Conservation (phyloP, 2,113 vertebrate genomes). For the crab-eating macaque (Macaca fascicularis) region DNA sequence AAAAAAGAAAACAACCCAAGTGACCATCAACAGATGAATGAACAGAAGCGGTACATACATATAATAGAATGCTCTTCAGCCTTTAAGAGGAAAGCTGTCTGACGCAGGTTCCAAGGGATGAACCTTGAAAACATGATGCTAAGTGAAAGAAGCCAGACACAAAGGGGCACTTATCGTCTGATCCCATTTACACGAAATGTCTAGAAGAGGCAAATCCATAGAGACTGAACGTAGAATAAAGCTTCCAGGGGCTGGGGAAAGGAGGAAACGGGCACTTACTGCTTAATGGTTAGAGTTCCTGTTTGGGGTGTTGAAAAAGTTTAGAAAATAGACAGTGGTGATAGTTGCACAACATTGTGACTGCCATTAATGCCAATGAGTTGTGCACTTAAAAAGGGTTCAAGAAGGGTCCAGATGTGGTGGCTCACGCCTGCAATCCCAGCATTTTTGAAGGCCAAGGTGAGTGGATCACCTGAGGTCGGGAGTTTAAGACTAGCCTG, state of each 20-base stretch:
- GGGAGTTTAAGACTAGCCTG: no score
- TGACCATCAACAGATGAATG: not conserved
- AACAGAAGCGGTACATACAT: not conserved
- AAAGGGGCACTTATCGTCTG: not conserved
- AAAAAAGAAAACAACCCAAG: not conserved
- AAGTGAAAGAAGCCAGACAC: not conserved
- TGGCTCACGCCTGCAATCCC: no score
- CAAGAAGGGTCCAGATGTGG: no score
- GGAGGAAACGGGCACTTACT: not conserved
- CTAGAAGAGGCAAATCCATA: not conserved
- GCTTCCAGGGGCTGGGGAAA: not conserved
- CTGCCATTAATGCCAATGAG: no score
- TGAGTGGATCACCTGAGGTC: no score
- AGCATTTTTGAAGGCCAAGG: no score
- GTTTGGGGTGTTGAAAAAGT: not conserved
- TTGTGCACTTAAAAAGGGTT: no score
- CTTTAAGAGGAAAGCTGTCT: not conserved
- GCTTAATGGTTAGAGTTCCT: not conserved
- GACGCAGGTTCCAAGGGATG: not conserved
- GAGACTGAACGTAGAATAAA: not conserved
- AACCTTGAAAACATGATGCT: not conserved
- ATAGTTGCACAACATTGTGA: no score
- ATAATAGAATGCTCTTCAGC: not conserved
- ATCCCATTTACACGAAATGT: not conserved
- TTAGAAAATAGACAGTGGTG: not conserved